Evolutionary conservation across 2,888 invertebrate species (phyloP).

Genomic region (Craniophora ligustri): DNA sequence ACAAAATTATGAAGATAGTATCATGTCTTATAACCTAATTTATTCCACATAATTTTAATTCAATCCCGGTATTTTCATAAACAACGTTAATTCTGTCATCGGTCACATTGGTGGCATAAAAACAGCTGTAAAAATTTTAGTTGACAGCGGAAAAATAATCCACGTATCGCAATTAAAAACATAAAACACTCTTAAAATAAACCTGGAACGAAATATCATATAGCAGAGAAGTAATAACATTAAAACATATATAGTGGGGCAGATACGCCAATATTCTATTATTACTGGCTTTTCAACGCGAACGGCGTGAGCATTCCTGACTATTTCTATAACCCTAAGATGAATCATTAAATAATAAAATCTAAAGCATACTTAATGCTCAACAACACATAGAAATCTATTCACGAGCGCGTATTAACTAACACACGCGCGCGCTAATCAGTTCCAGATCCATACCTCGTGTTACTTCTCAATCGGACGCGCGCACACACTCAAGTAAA

Average conservation of each 20-base stretch:
- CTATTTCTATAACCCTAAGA: slow-evolving; percentile 88
- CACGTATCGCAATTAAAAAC: slow-evolving; percentile 84
- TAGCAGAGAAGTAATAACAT: slow-evolving; percentile 82
- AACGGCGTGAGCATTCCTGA: slow-evolving; percentile 84
- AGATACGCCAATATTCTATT: slow-evolving; percentile 88
- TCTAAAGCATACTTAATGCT: slow-evolving; percentile 87
- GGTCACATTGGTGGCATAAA: slow-evolving; percentile 78
- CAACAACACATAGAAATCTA: slow-evolving; percentile 80
- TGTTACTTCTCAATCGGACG: slow-evolving; percentile 80
- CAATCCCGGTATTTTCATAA: slow-evolving; percentile 77
- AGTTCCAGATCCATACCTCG: slow-evolving; percentile 82
- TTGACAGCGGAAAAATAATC: slow-evolving; percentile 82
- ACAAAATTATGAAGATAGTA: slow-evolving; percentile 72
- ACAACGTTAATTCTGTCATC: slow-evolving; percentile 86
- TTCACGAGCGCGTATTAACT: slow-evolving; percentile 79
- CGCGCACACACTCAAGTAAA: slow-evolving; percentile 63
- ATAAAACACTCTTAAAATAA: slow-evolving; percentile 84
- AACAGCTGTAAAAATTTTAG: slow-evolving; percentile 83
- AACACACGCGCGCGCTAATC: slow-evolving; percentile 83
- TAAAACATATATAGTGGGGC: slow-evolving; percentile 85
- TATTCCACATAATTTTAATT: slow-evolving; percentile 79
- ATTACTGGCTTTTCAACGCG: slow-evolving; percentile 86
- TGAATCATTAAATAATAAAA: slow-evolving; percentile 89
- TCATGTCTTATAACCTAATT: slow-evolving; percentile 74
- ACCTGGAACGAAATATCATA: slow-evolving; percentile 81